A percentile compares a stretch with the other conserved stretches of the same genome.
These are phyloP conservation scores for Antheraea assamensis DNA, from an alignment of 2,888 invertebrate genomes.

Conservation along the genomic window DNA sequence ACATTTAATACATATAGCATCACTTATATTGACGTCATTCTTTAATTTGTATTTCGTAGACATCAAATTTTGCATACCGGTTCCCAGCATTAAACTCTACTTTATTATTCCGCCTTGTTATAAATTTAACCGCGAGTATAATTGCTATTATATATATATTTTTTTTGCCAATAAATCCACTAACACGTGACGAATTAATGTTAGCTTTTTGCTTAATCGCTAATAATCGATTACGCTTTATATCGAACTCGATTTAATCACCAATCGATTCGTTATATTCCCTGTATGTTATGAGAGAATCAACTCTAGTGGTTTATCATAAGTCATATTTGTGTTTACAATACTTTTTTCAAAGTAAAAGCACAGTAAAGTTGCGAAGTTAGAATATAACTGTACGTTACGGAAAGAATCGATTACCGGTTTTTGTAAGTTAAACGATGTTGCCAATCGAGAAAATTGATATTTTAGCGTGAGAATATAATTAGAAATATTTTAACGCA, in stretches of 20 bases:
- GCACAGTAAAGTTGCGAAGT: background rate
- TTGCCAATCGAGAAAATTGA: background rate
- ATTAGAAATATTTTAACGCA: background rate
- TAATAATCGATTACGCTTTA: background rate
- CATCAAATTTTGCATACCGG: background rate
- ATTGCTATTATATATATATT: slow-evolving; percentile 19
- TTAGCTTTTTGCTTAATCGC: slow-evolving; percentile 4
- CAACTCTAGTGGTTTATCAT: background rate
- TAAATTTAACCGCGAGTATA: slow-evolving; percentile 47
- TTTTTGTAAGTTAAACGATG: slow-evolving; percentile 11
- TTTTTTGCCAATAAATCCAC: slow-evolving; percentile 11
- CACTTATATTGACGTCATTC: background rate
- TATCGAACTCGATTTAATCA: background rate
- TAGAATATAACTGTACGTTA: background rate
- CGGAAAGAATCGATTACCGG: slow-evolving; percentile 4
- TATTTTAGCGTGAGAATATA: slow-evolving; percentile 4
- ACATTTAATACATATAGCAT: background rate
- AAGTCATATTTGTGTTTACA: background rate
- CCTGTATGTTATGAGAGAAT: background rate
- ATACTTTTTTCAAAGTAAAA: background rate
- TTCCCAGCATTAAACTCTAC: slow-evolving; percentile 31
- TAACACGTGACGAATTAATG: slow-evolving; percentile 2
- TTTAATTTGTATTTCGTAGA: background rate
- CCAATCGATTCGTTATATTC: slow-evolving; percentile 6
- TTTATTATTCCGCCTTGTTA: slow-evolving; percentile 57